phyloP scores from a whole-genome alignment of 37 sponge, comb jelly and placozoan genomes.

The Spongilla lacustris region DNA sequence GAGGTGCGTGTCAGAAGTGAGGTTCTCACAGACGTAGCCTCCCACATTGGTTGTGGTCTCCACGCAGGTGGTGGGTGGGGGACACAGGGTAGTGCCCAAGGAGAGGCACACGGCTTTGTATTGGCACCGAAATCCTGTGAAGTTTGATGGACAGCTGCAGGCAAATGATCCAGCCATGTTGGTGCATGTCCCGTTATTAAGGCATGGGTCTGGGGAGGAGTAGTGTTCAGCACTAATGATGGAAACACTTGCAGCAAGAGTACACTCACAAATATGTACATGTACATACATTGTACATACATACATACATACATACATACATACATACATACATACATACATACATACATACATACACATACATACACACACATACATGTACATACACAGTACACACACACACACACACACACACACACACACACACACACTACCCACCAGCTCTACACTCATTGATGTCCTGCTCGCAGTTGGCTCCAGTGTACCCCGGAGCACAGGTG shows the following conservation, averaged over 20 bases:
- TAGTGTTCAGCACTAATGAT: background rate
- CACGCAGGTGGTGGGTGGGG: slow-evolving; percentile 35
- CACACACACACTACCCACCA: slow-evolving; percentile 22
- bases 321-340: no score
- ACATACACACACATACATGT: no score
- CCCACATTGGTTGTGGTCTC: slow-evolving; percentile 32
- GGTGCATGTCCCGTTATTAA: slow-evolving; percentile 55
- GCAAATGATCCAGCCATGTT: slow-evolving; percentile 55
- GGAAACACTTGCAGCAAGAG: background rate
- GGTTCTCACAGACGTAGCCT: slow-evolving; percentile 53
- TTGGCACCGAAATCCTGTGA: slow-evolving; percentile 60
- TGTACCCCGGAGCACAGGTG: slow-evolving; percentile 46
- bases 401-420: background rate
- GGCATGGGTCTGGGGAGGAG: slow-evolving; percentile 52
- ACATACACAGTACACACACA: background rate
- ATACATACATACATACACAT: no score
- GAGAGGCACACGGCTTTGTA: slow-evolving; percentile 34
- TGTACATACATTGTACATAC: background rate
- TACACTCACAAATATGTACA: background rate
- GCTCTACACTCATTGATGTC: slow-evolving; percentile 56
- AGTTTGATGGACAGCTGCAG: slow-evolving; percentile 50
- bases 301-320: no score
- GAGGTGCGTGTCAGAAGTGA: background rate
- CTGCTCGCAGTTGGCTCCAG: slow-evolving; percentile 42
- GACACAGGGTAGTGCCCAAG: slow-evolving; percentile 13